Conservation (phyloP, 2,888 invertebrate genomes). For the Pelosia muscerda region DNA sequence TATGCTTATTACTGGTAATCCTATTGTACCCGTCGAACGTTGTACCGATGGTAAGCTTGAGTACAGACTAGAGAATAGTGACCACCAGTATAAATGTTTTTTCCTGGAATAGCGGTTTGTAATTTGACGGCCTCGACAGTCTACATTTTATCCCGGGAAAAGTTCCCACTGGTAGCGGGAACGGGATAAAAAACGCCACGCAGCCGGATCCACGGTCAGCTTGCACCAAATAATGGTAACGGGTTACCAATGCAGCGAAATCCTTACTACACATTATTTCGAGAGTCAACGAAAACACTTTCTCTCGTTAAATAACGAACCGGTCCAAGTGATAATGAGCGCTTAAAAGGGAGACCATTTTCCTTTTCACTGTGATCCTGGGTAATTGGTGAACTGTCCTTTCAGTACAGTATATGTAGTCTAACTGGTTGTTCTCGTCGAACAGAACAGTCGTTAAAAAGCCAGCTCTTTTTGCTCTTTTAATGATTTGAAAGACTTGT, state of each 20-base stretch:
- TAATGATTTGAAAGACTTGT: background rate
- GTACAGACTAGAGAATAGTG: no score
- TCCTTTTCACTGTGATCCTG: constrained; percentile 8
- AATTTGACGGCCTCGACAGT: no score
- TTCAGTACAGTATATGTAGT: background rate
- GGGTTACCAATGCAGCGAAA: constrained; percentile 25
- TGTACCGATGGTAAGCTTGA: no score
- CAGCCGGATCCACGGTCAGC: no score
- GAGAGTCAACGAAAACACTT: constrained; percentile 41
- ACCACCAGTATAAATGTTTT: no score
- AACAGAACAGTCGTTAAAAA: background rate
- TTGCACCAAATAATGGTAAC: constrained; percentile 9
- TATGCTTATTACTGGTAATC: no score
- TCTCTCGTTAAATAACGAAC: constrained; percentile 46
- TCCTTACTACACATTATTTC: constrained; percentile 34
- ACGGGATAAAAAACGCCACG: no score
- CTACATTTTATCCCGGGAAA: no score
- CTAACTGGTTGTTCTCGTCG: background rate
- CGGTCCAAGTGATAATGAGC: constrained; percentile 26
- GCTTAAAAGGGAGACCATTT: constrained; percentile 11
- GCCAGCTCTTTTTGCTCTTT: background rate
- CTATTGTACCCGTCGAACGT: no score
- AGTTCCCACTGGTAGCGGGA: no score
- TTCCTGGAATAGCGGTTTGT: no score
- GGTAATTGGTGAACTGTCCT: background rate